Evolutionary conservation across 2,113 vertebrate species (phyloP), one percentile per base, ranked within the genome.

Genomic region (Donacobius atricapilla): DNA sequence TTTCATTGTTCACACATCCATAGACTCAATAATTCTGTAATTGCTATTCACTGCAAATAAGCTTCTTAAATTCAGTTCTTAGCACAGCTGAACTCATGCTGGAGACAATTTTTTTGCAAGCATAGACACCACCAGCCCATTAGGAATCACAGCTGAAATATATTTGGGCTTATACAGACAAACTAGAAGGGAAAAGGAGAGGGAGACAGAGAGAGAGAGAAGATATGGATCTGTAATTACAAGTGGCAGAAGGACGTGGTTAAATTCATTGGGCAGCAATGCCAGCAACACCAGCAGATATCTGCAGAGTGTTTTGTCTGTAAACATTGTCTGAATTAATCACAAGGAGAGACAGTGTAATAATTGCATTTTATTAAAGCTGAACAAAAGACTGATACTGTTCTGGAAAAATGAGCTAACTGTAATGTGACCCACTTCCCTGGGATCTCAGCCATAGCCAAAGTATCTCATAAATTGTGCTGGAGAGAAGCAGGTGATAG

Each of bases 221-320:
- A 89, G 94, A 94, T 95, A 94, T 4, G 45, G 45, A 94, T 97
- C 82, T 94, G 58, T 90, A 97, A 96, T 94, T 97, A 87, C 75
- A 93, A 72, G 40, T 68, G 65, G 42, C 70, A 95, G 91, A 92
- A 90, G 54, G 80, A 87, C 0, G 0, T 65, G 48, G 61, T 86
- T 90, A 72, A 91, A 87, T 94, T 91, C 50, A 37, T 31, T 51
- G 78, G 53, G 70, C n/a, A 95, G 78, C 37, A 94, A 44, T 56
- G 71, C 39, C 18, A 77, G 76, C 27, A 92, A 45, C 70, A 87
- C 47, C 13, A 68, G 23, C 45, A 83, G 63, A 70, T 58, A 91
- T 51, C 45, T 83, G 70, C 7, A 7, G 33, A 83, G 63, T 0
- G 9, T 27, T 66, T 90, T 89, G 84, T 85, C 81, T 90, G 63